phyloP scores from a whole-genome alignment of 1,140 invertebrate genomes.

The Lepidotrigona ventralis region DNA sequence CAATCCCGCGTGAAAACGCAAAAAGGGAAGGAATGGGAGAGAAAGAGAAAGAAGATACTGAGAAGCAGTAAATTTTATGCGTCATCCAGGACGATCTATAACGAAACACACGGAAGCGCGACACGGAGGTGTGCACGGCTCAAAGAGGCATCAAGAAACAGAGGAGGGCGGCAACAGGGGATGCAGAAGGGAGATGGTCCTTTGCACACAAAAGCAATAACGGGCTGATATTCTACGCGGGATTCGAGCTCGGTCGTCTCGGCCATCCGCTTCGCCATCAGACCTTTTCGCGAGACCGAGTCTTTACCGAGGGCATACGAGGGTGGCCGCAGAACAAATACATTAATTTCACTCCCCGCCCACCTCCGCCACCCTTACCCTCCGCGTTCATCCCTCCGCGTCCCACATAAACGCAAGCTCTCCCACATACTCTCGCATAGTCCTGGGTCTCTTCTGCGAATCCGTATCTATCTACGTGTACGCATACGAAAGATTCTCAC shows the following conservation, averaged over 20 bases:
- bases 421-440: constrained; percentile 44
- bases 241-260: constrained; percentile 53
- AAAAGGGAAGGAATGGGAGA: neutral
- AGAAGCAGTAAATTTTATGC: constrained; percentile 11
- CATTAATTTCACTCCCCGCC: constrained; percentile 73
- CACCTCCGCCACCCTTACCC: constrained; percentile 54
- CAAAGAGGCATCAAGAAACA: constrained; percentile 49
- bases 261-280: constrained; percentile 56
- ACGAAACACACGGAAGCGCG: constrained; percentile 31
- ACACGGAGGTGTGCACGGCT: constrained; percentile 40
- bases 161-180: neutral
- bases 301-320: constrained; percentile 68
- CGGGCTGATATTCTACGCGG: constrained; percentile 63
- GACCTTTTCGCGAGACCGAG: constrained; percentile 63
- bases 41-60: neutral
- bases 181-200: constrained; percentile 26
- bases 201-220: constrained; percentile 69
- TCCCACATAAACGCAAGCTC: constrained; percentile 49
- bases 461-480: constrained; percentile 3
- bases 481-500: constrained; percentile 27
- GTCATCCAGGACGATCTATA: constrained; percentile 19
- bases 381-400: constrained; percentile 25
- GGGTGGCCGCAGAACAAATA: constrained; percentile 77
- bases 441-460: constrained; percentile 30
- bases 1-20: neutral